These are phyloP conservation scores for Eilema depressum DNA, from an alignment of 2,888 invertebrate genomes.

Conservation along the genomic window DNA sequence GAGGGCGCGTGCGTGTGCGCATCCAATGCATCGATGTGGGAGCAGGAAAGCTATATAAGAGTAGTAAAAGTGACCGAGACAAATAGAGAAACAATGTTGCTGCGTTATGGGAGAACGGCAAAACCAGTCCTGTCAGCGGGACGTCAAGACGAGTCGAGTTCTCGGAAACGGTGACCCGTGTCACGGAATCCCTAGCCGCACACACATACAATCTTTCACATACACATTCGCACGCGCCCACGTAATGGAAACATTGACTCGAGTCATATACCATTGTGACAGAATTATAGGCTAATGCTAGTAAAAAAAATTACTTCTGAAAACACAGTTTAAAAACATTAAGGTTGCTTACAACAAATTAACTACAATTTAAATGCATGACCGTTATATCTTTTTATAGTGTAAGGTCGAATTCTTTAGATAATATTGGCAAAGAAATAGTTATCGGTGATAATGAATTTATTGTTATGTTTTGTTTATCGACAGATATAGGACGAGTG, in stretches of 20 bases:
- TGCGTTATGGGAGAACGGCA: conserved; percentile 77
- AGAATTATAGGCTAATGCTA: conserved; percentile 60
- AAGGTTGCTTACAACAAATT: background rate
- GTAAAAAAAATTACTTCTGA: conserved; percentile 26
- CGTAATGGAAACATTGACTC: conserved; percentile 55
- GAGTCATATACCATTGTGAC: conserved; percentile 64
- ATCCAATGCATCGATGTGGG: conserved; percentile 73
- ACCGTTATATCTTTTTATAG: conserved; percentile 35
- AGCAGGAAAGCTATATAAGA: conserved; percentile 58
- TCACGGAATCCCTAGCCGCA: conserved; percentile 85
- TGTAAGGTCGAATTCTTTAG: conserved; percentile 60
- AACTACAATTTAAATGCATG: background rate
- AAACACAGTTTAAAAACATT: conserved; percentile 1
- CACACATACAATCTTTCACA: conserved; percentile 62
- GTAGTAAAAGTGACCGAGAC: conserved; percentile 64
- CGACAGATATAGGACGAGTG: conserved; percentile 30
- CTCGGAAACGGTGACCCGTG: conserved; percentile 86
- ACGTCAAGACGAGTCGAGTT: conserved; percentile 85
- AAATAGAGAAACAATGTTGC: conserved; percentile 75
- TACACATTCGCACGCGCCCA: conserved; percentile 50
- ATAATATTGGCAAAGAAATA: conserved; percentile 49
- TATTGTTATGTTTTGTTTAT: conserved; percentile 23
- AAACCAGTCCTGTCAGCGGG: conserved; percentile 87
- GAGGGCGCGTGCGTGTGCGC: conserved; percentile 83
- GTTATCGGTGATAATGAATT: conserved; percentile 27